Base-by-base conservation (phyloP, 2,797 vertebrate genomes). In the Novumbra hubbsi region DNA sequence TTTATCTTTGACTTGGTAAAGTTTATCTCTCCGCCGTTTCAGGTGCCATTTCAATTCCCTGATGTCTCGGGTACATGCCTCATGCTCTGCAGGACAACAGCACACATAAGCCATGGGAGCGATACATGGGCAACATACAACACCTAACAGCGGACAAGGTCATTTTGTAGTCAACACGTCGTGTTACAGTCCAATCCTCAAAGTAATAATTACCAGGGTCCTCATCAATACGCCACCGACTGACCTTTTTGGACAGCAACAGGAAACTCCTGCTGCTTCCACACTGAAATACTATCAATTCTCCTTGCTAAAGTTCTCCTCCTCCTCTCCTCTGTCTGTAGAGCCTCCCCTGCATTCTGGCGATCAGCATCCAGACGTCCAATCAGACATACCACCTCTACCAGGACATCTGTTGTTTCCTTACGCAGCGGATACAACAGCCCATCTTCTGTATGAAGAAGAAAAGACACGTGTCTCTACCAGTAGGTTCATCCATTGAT, bases 311-410 rank as follows among this genome's bases (percentile, higher is more conserved):
- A 78, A 57, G 76, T 85, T 80, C 81, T 87, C 73, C 80, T 93
- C 78, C 82, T 89, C 71, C 78, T 81, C 81, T 87, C 94, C 85
- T 97, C 94, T 77, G 82, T 86, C 68, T 84, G 87, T 73, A 96
- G 88, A 81, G 93, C 87, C 75, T 94, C 91, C 86, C 93, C 91
- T 81, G 94, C 94, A 73, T 93, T 86, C 87, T 94, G 93, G 30
- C 91, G 79, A 81, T 97, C 94, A 28, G 93, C 90, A 88, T 97
- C 95, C 73, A 98, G 89, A 65, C 88, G 82, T 86, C 93, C 93
- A 80, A 97, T 93, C 85, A 98, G 87, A 81, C 92, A 84, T 72
- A 90, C 85, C 55, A 93, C 93, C 82, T 97, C 94, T 78, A 92
- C 85, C 2, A 96, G 86, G 77, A 96, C 89, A 64, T 86, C 89